These are phyloP conservation scores for Choristoneura fumiferana DNA, from an alignment of 1,140 invertebrate genomes.

Conservation along the genomic window DNA sequence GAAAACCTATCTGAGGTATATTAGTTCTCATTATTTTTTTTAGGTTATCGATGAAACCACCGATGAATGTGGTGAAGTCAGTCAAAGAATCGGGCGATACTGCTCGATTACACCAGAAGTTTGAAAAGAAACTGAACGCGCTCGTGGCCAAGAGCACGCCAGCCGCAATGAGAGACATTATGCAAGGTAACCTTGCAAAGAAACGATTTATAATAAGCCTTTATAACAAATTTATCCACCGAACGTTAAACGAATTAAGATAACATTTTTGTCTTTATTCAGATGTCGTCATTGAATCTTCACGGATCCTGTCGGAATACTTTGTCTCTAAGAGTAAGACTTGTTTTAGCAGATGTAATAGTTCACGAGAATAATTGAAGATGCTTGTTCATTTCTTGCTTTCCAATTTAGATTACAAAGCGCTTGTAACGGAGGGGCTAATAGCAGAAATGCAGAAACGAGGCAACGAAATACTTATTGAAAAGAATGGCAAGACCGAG, in stretches of 20 bases:
- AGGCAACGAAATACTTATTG: slow-evolving; percentile 55
- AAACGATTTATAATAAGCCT: no score
- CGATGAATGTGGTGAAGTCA: slow-evolving; percentile 49
- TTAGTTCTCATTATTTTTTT: not conserved
- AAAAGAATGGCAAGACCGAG: slow-evolving; percentile 46
- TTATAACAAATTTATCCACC: no score
- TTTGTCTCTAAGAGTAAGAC: slow-evolving; percentile 60
- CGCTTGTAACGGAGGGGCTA: slow-evolving; percentile 42
- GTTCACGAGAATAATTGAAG: no score
- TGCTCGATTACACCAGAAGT: slow-evolving; percentile 54
- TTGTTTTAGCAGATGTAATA: no score
- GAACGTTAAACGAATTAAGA: no score
- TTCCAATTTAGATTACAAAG: slow-evolving; percentile 43
- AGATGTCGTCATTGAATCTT: slow-evolving; percentile 64
- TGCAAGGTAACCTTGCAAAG: slow-evolving; percentile 53
- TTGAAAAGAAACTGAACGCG: slow-evolving; percentile 54
- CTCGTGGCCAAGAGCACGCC: slow-evolving; percentile 50
- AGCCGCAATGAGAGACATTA: slow-evolving; percentile 41
- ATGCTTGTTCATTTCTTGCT: not conserved
- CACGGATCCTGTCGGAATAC: slow-evolving; percentile 52
- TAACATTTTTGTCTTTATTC: slow-evolving; percentile 25
- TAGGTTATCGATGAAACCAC: slow-evolving; percentile 41
- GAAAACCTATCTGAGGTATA: no score
- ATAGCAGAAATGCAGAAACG: slow-evolving; percentile 66
- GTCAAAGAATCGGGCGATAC: slow-evolving; percentile 59